Conservation (phyloP, 2,113 vertebrate genomes). For the Lasiurus cinereus region DNA sequence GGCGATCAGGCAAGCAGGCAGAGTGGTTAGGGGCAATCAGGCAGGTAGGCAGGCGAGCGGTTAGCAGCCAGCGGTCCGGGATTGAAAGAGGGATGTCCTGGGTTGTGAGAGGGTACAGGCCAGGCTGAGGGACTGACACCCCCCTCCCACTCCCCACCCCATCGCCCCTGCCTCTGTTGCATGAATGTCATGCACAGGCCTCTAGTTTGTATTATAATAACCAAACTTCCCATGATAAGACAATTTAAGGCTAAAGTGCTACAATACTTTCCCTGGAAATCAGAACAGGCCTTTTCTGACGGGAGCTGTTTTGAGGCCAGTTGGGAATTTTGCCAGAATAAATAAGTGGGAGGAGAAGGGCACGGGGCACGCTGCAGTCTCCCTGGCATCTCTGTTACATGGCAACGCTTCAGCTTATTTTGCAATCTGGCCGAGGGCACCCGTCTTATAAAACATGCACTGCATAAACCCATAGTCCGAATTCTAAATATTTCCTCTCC, state of each 20-base stretch:
- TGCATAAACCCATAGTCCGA: conserved; percentile 37
- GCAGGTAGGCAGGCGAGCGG: no score
- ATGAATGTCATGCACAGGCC: no score
- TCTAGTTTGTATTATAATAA: conserved; percentile 23
- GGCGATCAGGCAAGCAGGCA: no score
- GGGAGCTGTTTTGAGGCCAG: conserved; percentile 66
- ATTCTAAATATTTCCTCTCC: conserved; percentile 49
- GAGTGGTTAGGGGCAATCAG: no score
- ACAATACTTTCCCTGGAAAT: conserved; percentile 75
- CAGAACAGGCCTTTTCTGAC: conserved; percentile 54
- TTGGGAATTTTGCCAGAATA: conserved; percentile 81
- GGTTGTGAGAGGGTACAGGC: no score
- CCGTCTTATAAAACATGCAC: conserved; percentile 73
- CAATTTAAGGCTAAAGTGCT: conserved; percentile 69
- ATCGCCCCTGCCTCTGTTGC: no score
- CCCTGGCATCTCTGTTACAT: conserved; percentile 72
- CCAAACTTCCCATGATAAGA: conserved; percentile 58
- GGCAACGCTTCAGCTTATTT: conserved; percentile 72
- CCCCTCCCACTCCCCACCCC: no score
- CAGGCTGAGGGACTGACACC: no score
- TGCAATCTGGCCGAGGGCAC: conserved; percentile 62
- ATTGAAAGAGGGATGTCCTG: no score
- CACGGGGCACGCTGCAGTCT: conserved; percentile 52
- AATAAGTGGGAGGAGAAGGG: conserved; percentile 60
- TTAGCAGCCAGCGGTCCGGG: no score